Evolutionary conservation across 2,888 invertebrate species (phyloP).

Genomic region (Phaedon cochleariae): DNA sequence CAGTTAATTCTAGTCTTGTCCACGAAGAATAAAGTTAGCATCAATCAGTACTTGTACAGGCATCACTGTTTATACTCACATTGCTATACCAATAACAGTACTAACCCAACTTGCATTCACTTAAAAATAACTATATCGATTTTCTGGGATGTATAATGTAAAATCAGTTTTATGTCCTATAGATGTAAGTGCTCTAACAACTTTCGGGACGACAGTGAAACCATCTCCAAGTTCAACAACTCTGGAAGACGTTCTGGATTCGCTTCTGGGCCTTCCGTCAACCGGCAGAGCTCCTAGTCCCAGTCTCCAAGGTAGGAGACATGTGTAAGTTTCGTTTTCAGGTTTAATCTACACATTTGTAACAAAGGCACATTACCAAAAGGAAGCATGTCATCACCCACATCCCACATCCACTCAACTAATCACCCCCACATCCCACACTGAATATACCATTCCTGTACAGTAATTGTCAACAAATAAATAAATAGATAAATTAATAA

Average conservation of each 20-base stretch:
- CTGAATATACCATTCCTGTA: too few relatives aligned
- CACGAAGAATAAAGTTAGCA: too few relatives aligned
- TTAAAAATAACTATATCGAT: neutral
- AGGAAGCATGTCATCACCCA: too few relatives aligned
- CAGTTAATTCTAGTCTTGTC: too few relatives aligned
- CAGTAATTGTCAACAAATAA: too few relatives aligned
- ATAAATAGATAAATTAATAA: too few relatives aligned
- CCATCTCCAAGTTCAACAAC: slow-evolving; percentile 86
- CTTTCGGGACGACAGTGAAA: slow-evolving; percentile 64
- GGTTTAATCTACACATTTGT: slow-evolving; percentile 53
- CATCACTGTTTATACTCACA: too few relatives aligned
- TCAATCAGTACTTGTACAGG: too few relatives aligned
- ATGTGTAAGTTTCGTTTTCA: slow-evolving; percentile 79
- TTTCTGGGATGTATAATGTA: slow-evolving; percentile 59
- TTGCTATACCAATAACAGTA: slow-evolving; percentile 42
- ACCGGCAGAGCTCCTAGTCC: slow-evolving; percentile 81
- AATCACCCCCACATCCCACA: too few relatives aligned
- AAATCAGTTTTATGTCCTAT: slow-evolving; percentile 13
- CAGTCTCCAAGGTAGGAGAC: slow-evolving; percentile 75
- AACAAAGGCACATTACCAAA: neutral
- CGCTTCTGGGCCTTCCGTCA: slow-evolving; percentile 86
- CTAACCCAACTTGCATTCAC: neutral
- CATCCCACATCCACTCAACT: too few relatives aligned
- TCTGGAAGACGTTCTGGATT: slow-evolving; percentile 92
- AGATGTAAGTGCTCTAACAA: slow-evolving; percentile 60